Evolutionary conservation across 2,888 invertebrate genomes (phyloP).

Genomic region (Cephalotes varians): DNA sequence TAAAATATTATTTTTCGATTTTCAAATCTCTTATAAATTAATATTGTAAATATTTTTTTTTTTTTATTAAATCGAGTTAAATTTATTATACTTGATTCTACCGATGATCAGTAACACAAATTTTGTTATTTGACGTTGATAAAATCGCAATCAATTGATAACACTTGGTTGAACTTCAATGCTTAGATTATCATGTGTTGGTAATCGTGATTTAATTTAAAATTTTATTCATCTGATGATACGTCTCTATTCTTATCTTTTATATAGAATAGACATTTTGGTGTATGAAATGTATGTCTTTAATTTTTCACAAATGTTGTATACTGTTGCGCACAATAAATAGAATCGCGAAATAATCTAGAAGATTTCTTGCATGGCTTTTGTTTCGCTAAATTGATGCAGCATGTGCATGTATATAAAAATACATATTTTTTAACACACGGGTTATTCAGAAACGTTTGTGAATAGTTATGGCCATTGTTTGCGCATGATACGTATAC

Average conservation of each 20-base stretch:
- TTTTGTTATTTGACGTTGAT: not conserved
- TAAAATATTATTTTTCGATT: not conserved
- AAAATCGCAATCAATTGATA: not conserved
- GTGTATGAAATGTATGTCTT: not conserved
- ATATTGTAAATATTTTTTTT: not conserved
- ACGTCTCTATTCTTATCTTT: not conserved
- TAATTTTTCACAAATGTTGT: not conserved
- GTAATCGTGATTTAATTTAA: not conserved
- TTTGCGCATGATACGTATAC: not conserved
- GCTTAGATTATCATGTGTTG: not conserved
- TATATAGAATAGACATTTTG: not conserved
- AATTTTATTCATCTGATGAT: not conserved
- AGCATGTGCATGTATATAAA: not conserved
- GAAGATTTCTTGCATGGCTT: not conserved
- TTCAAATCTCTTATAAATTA: not conserved
- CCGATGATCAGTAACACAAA: not conserved
- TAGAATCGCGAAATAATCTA: not conserved
- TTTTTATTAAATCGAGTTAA: not conserved
- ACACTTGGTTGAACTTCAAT: not conserved
- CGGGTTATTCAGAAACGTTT: not conserved
- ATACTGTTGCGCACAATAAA: not conserved
- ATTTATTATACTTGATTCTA: not conserved
- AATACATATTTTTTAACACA: not conserved
- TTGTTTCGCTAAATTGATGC: not conserved
- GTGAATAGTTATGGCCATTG: conserved; percentile 17